A percentile compares a stretch with the other conserved stretches of the same genome.
Evolutionary conservation across 2,888 invertebrate genomes (phyloP).

Genomic region (Tortrix viridana): DNA sequence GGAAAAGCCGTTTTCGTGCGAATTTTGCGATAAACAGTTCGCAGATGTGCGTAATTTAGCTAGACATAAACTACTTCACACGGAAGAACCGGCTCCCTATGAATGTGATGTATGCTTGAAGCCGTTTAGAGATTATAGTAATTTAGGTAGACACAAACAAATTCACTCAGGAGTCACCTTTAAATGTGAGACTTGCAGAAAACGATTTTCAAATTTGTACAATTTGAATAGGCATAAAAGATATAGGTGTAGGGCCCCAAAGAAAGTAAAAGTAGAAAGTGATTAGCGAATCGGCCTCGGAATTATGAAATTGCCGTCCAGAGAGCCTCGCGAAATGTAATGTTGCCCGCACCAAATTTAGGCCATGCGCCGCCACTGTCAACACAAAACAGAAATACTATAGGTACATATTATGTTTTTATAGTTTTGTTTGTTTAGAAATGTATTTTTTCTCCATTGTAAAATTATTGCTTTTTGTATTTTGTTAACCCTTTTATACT

Average conservation of each 20-base stretch:
- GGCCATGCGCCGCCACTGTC: too few species aligned
- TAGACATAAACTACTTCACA: background rate
- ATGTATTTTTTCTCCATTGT: too few species aligned
- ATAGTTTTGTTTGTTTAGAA: too few species aligned
- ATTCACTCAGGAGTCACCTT: background rate
- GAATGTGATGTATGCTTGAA: background rate
- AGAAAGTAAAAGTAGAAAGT: too few species aligned
- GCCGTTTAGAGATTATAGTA: background rate
- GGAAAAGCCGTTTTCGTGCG: background rate
- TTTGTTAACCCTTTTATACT: too few species aligned
- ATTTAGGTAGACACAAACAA: background rate
- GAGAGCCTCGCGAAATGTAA: too few species aligned
- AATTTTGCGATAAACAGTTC: background rate
- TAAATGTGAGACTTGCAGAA: background rate
- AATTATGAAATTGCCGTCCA: too few species aligned
- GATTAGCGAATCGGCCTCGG: too few species aligned
- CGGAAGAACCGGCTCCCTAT: background rate
- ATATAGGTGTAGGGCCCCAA: background rate
- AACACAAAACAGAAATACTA: too few species aligned
- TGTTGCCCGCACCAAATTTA: too few species aligned
- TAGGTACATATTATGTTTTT: too few species aligned
- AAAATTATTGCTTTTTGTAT: too few species aligned
- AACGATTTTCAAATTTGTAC: background rate
- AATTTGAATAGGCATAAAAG: conserved; percentile 2
- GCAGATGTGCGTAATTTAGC: conserved; percentile 2